A percentile compares a stretch with the other conserved stretches of the same genome.
Conservation (phyloP, 2,113 vertebrate species). For the Entomyzon cyanotis region DNA sequence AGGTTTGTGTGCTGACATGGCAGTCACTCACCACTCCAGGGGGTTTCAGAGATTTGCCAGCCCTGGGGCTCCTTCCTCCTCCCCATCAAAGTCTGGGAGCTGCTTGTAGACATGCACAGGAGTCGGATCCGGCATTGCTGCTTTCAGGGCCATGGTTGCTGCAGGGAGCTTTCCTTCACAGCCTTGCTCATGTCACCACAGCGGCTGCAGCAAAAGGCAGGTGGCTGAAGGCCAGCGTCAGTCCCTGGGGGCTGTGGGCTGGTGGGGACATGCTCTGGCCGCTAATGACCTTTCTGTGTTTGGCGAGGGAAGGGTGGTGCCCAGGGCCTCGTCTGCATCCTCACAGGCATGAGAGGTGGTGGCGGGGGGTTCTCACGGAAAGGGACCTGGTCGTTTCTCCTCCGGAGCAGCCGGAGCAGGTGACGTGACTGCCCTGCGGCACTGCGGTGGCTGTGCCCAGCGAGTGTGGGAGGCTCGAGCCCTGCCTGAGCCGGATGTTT, state of each 20-base stretch:
- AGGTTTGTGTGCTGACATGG: not conserved
- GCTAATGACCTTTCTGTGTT: not conserved
- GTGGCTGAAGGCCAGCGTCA: accelerated
- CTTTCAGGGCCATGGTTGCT: not conserved
- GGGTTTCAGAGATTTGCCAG: not conserved
- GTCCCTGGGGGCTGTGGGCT: not conserved
- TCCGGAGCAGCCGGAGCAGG: accelerated
- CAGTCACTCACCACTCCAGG: accelerated
- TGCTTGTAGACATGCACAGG: not conserved
- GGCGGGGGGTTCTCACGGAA: accelerated
- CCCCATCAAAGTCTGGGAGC: accelerated
- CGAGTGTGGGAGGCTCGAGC: accelerated
- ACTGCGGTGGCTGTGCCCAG: accelerated
- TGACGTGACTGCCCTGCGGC: accelerated
- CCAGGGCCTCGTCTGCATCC: not conserved
- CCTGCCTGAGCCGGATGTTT: not conserved
- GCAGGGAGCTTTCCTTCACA: not conserved
- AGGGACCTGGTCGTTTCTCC: not conserved
- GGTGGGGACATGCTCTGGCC: not conserved
- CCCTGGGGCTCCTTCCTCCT: not conserved
- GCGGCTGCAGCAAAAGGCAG: not conserved
- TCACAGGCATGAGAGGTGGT: accelerated
- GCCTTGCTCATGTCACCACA: not conserved
- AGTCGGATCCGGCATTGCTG: not conserved
- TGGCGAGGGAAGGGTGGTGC: not conserved